Base-by-base conservation (phyloP, 2,888 invertebrate genomes). In the Cephus spinipes region DNA sequence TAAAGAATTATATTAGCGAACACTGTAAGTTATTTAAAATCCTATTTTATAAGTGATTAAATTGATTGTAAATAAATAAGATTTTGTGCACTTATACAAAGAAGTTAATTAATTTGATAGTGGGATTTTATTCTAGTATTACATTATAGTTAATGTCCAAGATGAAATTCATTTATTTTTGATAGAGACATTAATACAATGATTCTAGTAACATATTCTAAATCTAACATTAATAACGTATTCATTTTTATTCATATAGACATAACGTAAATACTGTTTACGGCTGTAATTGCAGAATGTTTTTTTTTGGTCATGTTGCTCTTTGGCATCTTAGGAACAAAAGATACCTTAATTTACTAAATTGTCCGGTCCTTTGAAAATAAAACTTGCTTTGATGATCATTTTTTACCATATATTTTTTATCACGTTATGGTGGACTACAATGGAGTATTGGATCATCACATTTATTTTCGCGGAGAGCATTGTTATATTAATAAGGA, bases 331-430 rank as follows among this genome's bases (percentile, higher is more conserved):
- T 71, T 71, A 71, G 71, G 71, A 71, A 71, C 71, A 32, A 33
- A 71, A 71, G 31, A 33, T 71, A 55, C 55, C 71, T 71, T 71
- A 31, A 12, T 31, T 30, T 55, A 55, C 55, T 55, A 55, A 55
- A 55, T 55, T 55, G 23, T 55, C 77, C 71, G 75, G 77, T 77
- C 77, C 74, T 71, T 75, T 68, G 12, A 71, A 77, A 77, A 77
- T 77, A 74, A 77, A 77, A 77, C 55, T 74, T 31, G 9, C 23
- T 55, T 55, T 23, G 55, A 15, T 55, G 55, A 12, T 6, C 23
- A 34, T 68, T 30, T 68, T 30, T 73, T 69, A 71, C 2, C 23
- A 55, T 55, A 55, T 23, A 6, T 55, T 9, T 55, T 23, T 55
- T 23, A 55, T 23, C 55, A 23, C 23, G 23, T 55, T 55, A 9